Base-by-base conservation (phyloP, 2,113 vertebrate genomes). In the Pachypanchax playfairii region DNA sequence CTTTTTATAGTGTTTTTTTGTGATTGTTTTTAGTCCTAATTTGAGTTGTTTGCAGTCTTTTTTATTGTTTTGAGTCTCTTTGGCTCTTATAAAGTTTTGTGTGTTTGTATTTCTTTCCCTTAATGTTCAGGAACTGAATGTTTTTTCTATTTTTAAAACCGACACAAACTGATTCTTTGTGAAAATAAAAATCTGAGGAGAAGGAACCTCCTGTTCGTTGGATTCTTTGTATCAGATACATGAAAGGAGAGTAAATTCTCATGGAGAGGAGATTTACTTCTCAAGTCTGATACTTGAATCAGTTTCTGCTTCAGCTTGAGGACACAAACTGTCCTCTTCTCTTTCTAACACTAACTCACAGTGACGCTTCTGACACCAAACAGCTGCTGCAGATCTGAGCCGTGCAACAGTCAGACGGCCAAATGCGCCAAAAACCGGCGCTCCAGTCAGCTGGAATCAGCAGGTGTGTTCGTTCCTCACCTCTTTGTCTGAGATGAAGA, bases 401-500 rank as follows among this genome's bases (percentile, higher is more conserved):
- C 20, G 29, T 8, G 20, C 4, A 6, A 15, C 12, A 17, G 4
- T 24, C 25, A n/a, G n/a, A n/a, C n/a, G n/a, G n/a, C 20, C 31
- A 22, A 41, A 49, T 21, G 20, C 6, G 9, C n/a, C 21, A 44
- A 15, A 42, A 31, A 6, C 4, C 25, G 28, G 48, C 48, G 54
- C 20, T 33, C 46, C 47, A 24, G 43, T n/a, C 18, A 14, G 14
- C 35, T 35, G 44, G 29, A 28, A 26, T 12, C 8, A 17, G n/a
- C 42, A n/a, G 22, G 14, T 51, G 12, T 28, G 18, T 4, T 4
- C 6, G 0, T 7, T 42, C 15, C 70, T 77, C 42, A 97, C 97
- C 94, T 98, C 96, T 83, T 96, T 97, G 67, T 97, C 94, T 0
- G 94, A 94, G 79, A 98, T 87, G 91, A 87, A 95, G 28, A 98